Evolutionary conservation across 2,888 invertebrate genomes (phyloP), one percentile per base, ranked within the genome.

Genomic region (Schrankia costaestrigalis): DNA sequence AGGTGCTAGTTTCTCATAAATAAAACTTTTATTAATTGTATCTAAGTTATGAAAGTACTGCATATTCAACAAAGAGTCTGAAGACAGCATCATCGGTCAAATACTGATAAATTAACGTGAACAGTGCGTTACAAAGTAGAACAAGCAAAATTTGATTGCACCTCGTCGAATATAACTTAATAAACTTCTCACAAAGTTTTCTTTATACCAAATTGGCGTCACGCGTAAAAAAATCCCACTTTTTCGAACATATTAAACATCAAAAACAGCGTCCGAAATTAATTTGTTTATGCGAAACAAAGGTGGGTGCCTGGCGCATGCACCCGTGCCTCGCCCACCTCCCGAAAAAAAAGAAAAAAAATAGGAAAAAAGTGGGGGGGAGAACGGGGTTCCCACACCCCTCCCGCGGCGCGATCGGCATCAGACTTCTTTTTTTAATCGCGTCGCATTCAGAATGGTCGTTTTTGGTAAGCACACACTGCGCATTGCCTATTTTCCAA

Each of bases 251-350:
- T 80, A 85, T 86, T 85, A 85, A 82, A 76, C 81, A 80, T 82
- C 83, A 81, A 80, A 84, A 86, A 84, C 84, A 81, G 75, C 78
- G 83, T 74, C 81, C 85, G 80, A 86, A 86, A 87, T 87, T 87
- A 87, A 87, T 87, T 86, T 87, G 86, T 86, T 85, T 87, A 87
- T 87, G 83, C 80, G 86, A 86, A 85, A 86, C 86, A 87, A 87
- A 85, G 86, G 86, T 86, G 82, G 85, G 85, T 74, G 78, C 82
- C 71, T 77, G 78, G 78, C 80, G 84, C 72, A 82, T 84, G 86
- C 85, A 80, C 84, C 85, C 84, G 81, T 74, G 68, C 71, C 74
- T 78, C 82, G 65, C 82, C 85, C 77, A 73, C 84, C 83, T 77
- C 83, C 81, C 80, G 77, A 84, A 86, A 86, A 82, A 79, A 84